Evolutionary conservation across 1,140 invertebrate species (phyloP).

Genomic region (Drosophila mayri): DNA sequence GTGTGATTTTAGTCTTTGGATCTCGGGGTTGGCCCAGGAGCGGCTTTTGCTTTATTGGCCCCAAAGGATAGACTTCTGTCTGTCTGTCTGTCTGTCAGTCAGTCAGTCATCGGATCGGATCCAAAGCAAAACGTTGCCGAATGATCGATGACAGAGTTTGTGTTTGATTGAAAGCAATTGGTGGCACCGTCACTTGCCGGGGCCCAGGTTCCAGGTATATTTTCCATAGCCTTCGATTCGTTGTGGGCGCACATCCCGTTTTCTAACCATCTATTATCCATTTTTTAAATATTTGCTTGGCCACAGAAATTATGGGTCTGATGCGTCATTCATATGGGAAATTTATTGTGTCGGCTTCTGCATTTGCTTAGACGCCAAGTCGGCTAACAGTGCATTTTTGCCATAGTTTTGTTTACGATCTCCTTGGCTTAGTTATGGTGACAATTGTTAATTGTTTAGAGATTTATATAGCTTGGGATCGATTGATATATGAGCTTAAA

Average conservation of each 20-base stretch:
- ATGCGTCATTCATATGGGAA: constrained; percentile 57
- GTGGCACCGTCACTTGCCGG: constrained; percentile 79
- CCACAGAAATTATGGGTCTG: constrained; percentile 65
- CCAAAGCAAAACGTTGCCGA: constrained; percentile 48
- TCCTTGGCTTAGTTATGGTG: constrained; percentile 30
- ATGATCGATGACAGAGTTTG: constrained; percentile 83
- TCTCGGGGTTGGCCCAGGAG: constrained; percentile 51
- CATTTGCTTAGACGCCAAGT: constrained; percentile 19
- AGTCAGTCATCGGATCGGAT: constrained; percentile 46
- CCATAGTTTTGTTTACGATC: constrained; percentile 46
- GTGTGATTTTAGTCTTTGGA: constrained; percentile 6
- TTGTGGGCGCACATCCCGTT: constrained; percentile 58
- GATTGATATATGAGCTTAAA: not conserved
- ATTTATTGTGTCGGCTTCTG: constrained; percentile 61
- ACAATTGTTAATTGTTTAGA: constrained; percentile 51
- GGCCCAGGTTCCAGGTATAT: constrained; percentile 13
- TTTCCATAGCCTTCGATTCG: constrained; percentile 5
- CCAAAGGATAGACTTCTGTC: constrained; percentile 69
- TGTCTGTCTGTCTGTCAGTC: constrained; percentile 18
- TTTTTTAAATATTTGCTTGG: constrained; percentile 14
- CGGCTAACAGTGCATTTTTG: constrained; percentile 56
- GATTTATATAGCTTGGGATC: too few relatives aligned
- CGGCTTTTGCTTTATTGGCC: constrained; percentile 74
- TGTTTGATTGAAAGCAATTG: constrained; percentile 83
- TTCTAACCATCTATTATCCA: not conserved